phyloP scores from a whole-genome alignment of 2,888 invertebrate genomes.

The Drymonia ruficornis region DNA sequence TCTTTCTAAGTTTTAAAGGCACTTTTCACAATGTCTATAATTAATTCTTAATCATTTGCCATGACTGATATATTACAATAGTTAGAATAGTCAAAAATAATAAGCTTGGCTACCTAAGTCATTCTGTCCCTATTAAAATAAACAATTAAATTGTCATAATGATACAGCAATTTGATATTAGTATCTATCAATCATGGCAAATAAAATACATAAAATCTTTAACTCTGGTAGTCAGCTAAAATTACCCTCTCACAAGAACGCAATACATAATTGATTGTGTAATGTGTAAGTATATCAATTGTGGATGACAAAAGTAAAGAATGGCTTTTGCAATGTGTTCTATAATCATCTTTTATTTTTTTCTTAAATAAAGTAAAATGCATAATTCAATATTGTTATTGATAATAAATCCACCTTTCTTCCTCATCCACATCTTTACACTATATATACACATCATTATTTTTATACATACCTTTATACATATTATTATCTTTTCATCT shows the following conservation, averaged over 20 bases:
- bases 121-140: constrained; percentile 10
- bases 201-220: constrained; percentile 46
- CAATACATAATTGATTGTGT: constrained; percentile 32
- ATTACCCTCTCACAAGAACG: constrained; percentile 71
- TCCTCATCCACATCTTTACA: constrained; percentile 50
- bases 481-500: constrained; percentile 60
- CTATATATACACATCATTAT: constrained; percentile 64
- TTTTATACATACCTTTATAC: constrained; percentile 73
- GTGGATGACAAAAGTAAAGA: constrained; percentile 37
- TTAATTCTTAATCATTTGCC: constrained; percentile 69
- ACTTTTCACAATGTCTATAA: constrained; percentile 82
- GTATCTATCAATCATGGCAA: constrained; percentile 47
- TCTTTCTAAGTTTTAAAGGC: constrained; percentile 82
- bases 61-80: constrained; percentile 57
- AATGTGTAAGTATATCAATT: constrained; percentile 34
- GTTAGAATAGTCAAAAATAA: constrained; percentile 29
- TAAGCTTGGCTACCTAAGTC: constrained; percentile 4
- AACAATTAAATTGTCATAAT: constrained; percentile 39
- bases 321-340: constrained; percentile 34
- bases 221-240: constrained; percentile 69
- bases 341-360: constrained; percentile 19
- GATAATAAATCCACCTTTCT: constrained; percentile 34
- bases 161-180: constrained; percentile 23
- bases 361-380: constrained; percentile 17
- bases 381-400: constrained; percentile 17